Evolutionary conservation across 2,113 vertebrate genomes (phyloP), one percentile per base, ranked within the genome.

Genomic region (Ptyas mucosa): DNA sequence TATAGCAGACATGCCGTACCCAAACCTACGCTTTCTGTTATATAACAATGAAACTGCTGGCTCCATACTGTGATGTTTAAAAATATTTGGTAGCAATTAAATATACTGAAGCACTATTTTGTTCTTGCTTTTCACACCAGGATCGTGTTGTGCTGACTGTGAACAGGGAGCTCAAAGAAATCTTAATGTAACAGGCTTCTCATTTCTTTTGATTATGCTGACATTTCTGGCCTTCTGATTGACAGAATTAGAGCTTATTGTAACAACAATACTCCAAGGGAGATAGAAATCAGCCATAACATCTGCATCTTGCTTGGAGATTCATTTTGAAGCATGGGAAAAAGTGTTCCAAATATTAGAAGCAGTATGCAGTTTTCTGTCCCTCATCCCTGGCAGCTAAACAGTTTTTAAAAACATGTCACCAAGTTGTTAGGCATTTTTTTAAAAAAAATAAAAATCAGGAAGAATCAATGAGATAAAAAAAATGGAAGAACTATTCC

Each of bases 141-240:
- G 58, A 34, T 81, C 26, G n/a, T 95, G 46, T 61, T 88, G 53
- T 55, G 92, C 23, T 91, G 58, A 87, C 3, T 34, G 5, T 11
- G 15, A 29, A 58, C 87, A n/a, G 15, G 2, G 86, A 89, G 12
- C 18, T 11, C 21, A 90, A 91, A 69, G 6, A 89, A 90, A 93
- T 90, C 46, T 89, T 88, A 96, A 91, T 57, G 92, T 58, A 94
- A 94, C 20, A 58, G 6, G 1, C 29, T 92, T 94, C 90, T 26
- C 90, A 29, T 20, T 81, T 69, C 91, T 8, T 61, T 26, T 93
- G 46, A 75, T 92, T 85, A 90, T 39, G 64, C 8, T 88, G 43
- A 51, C 85, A 46, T 89, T 90, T 91, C 91, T 94, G 91, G 12
- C 89, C 0, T 0, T 46, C 5, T n/a, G 57, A 87, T 26, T 18